Evolutionary conservation across 1,140 invertebrate genomes (phyloP).

Genomic region (Muscidifurax raptorellus): DNA sequence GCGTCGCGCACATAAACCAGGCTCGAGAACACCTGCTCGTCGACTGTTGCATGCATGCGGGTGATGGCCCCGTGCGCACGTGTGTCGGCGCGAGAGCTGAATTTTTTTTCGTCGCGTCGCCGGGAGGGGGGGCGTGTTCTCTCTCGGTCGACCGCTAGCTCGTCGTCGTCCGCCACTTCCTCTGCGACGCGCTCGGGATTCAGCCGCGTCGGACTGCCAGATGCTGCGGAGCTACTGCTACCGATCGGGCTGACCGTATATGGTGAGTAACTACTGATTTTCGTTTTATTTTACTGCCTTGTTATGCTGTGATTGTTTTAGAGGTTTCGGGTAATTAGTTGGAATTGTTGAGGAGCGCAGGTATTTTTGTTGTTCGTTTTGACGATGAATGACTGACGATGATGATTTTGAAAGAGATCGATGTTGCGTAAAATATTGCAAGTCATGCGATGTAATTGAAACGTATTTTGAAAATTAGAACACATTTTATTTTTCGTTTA

Average conservation of each 20-base stretch:
- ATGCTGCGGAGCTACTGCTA: background rate
- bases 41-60: slow-evolving; percentile 28
- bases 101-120: background rate
- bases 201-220: background rate
- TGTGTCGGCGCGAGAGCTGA: slow-evolving; percentile 2
- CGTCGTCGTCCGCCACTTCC: background rate
- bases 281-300: background rate
- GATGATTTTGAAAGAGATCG: too few species aligned
- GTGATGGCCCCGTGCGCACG: background rate
- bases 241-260: background rate
- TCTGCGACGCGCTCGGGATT: background rate
- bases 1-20: background rate
- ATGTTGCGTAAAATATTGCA: too few species aligned
- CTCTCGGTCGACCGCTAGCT: background rate
- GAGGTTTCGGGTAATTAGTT: too few species aligned
- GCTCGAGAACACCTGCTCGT: slow-evolving; percentile 8
- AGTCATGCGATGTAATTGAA: too few species aligned
- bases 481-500: too few species aligned
- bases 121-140: background rate
- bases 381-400: too few species aligned
- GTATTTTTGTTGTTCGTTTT: too few species aligned
- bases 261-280: slow-evolving; percentile 38
- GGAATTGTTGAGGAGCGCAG: too few species aligned
- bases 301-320: too few species aligned
- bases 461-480: too few species aligned